phyloP scores from a whole-genome alignment of 2,797 vertebrate species.

The Nasua narica region DNA sequence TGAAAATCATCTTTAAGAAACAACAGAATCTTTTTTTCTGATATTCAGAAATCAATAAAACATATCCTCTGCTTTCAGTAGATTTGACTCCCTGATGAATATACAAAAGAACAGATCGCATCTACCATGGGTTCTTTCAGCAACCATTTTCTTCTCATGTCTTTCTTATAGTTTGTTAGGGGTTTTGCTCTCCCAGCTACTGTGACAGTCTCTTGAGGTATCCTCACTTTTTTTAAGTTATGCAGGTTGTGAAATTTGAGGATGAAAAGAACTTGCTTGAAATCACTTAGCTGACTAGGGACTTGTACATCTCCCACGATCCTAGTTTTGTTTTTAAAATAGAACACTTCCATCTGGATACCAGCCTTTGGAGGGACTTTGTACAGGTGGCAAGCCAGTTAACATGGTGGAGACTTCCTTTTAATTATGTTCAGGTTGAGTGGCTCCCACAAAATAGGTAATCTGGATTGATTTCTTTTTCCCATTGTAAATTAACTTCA shows the following conservation, averaged over 20 bases:
- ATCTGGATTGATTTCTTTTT: constrained; percentile 22
- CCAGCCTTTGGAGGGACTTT: background rate
- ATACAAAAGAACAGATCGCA: background rate
- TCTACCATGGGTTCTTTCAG: background rate
- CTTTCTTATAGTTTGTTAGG: background rate
- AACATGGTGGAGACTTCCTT: background rate
- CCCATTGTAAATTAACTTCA: background rate
- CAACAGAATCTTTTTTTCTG: background rate
- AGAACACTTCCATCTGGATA: background rate
- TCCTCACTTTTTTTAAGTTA: background rate
- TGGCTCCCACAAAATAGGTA: background rate
- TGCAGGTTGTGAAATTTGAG: constrained; percentile 12
- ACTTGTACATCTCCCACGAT: background rate
- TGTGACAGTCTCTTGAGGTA: background rate
- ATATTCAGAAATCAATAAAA: background rate
- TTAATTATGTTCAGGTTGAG: background rate
- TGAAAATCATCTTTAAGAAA: background rate
- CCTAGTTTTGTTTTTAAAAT: constrained; percentile 42
- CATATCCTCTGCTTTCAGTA: background rate
- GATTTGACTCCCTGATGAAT: background rate
- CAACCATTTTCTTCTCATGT: background rate
- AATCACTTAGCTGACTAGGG: background rate
- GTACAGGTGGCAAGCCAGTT: background rate
- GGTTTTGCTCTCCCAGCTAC: background rate
- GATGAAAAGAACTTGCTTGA: constrained; percentile 29